Conservation (phyloP, 2,888 invertebrate genomes). For the Dicyrtoma fusca region DNA sequence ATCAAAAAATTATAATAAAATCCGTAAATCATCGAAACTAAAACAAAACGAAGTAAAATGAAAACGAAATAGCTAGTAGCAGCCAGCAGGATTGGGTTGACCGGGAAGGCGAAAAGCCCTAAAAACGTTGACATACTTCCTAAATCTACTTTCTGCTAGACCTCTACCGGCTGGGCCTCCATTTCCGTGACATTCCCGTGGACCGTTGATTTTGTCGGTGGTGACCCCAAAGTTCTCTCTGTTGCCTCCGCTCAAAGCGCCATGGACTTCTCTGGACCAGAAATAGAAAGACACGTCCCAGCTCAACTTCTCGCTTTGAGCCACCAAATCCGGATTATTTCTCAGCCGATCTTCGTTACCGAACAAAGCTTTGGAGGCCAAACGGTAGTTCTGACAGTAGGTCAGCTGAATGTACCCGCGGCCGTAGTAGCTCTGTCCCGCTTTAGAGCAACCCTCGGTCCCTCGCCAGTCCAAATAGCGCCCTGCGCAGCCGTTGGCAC, state of each 20-base stretch:
- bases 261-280: slow-evolving; percentile 28
- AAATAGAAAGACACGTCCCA: slow-evolving; percentile 21
- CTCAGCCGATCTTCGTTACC: slow-evolving; percentile 6
- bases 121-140: no score
- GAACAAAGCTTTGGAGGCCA: slow-evolving; percentile 16
- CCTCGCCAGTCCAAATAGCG: background rate
- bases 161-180: no score
- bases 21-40: no score
- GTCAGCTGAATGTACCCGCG: slow-evolving; percentile 15
- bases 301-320: slow-evolving; percentile 7
- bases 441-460: no score
- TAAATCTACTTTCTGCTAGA: no score
- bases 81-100: no score
- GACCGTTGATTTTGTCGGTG: slow-evolving; percentile 38
- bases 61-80: no score
- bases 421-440: slow-evolving; percentile 9
- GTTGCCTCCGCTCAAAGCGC: background rate
- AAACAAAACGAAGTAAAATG: no score
- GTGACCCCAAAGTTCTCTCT: slow-evolving; percentile 28
- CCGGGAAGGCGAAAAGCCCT: no score
- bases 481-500: background rate
- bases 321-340: slow-evolving; percentile 30
- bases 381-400: slow-evolving; percentile 28
- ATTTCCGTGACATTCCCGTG: background rate
- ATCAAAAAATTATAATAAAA: no score